These are phyloP conservation scores for Tetrao urogallus DNA, from an alignment of 2,113 vertebrate genomes.

Conservation along the genomic window DNA sequence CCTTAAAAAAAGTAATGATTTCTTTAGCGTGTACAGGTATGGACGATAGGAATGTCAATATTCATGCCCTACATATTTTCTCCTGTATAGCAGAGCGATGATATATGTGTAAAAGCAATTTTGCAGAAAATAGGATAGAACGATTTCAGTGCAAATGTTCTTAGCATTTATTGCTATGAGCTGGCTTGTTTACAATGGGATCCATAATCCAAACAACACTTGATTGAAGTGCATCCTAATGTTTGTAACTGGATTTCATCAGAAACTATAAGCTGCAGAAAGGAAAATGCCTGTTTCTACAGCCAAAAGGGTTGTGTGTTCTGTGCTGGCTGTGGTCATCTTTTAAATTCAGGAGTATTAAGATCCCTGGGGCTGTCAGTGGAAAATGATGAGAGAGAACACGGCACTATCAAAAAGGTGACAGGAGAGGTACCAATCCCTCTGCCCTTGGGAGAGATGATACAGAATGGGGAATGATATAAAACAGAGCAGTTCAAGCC, in stretches of 20 bases:
- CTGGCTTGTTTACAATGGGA: conserved; percentile 63
- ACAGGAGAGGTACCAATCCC: conserved; percentile 6
- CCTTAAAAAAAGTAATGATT: conserved; percentile 25
- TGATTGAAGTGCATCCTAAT: conserved; percentile 54
- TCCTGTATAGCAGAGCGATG: background rate
- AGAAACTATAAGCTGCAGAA: conserved; percentile 48
- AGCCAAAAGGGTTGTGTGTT: conserved; percentile 4
- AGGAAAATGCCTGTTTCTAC: conserved; percentile 22
- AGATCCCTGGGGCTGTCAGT: background rate
- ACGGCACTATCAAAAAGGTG: conserved; percentile 18
- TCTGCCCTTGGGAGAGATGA: background rate
- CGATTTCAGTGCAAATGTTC: conserved; percentile 32
- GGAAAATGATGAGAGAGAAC: conserved; percentile 48
- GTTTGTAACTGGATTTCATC: conserved; percentile 61
- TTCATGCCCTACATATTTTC: conserved; percentile 41
- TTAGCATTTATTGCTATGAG: conserved; percentile 33
- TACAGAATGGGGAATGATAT: background rate
- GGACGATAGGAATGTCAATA: conserved; percentile 47
- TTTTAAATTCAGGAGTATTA: conserved; percentile 41
- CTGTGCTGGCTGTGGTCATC: background rate
- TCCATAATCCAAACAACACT: conserved; percentile 47
- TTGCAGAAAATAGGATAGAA: conserved; percentile 67
- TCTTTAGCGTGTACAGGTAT: conserved; percentile 33
- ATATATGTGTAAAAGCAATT: conserved; percentile 50
- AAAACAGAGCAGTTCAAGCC: background rate